Evolutionary conservation across 2,888 invertebrate species (phyloP).

Genomic region (Drosophila affinis): DNA sequence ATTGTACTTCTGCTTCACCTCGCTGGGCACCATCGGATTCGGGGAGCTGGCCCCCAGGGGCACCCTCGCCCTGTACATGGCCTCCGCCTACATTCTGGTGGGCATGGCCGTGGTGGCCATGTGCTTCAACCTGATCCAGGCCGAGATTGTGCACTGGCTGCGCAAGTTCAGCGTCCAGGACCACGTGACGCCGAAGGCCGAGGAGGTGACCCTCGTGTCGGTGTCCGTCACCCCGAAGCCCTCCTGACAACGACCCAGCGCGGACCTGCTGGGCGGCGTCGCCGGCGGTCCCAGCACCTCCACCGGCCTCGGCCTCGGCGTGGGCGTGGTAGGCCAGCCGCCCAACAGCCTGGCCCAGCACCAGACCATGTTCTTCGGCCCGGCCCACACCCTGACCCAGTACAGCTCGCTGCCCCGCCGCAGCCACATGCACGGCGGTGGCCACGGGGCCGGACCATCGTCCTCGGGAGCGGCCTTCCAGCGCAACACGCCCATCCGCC

Average conservation of each 20-base stretch:
- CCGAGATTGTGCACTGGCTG: slow-evolving; percentile 86
- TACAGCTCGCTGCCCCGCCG: slow-evolving; percentile 86
- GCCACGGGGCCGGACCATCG: background rate
- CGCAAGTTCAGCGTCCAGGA: slow-evolving; percentile 84
- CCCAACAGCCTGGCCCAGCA: slow-evolving; percentile 76
- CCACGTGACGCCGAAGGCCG: slow-evolving; percentile 84
- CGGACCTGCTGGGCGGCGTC: slow-evolving; percentile 54
- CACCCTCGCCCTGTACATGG: slow-evolving; percentile 90
- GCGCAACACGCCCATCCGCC: slow-evolving; percentile 87
- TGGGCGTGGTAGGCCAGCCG: slow-evolving; percentile 32
- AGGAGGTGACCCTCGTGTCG: slow-evolving; percentile 85
- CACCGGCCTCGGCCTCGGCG: slow-evolving; percentile 80
- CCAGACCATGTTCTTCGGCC: slow-evolving; percentile 83
- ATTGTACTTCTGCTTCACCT: slow-evolving; percentile 91
- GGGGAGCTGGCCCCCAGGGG: slow-evolving; percentile 89
- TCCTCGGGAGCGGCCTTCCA: slow-evolving; percentile 85
- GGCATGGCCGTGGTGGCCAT: slow-evolving; percentile 94
- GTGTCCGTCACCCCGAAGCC: slow-evolving; percentile 85
- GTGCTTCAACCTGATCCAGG: slow-evolving; percentile 94
- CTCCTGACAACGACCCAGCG: slow-evolving; percentile 86
- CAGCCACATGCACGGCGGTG: slow-evolving; percentile 57
- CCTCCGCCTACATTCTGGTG: slow-evolving; percentile 91
- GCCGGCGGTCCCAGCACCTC: background rate
- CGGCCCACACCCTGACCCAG: slow-evolving; percentile 84
- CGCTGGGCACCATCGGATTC: slow-evolving; percentile 92